Percentiles rank a stretch among this genome's conserved stretches.
Evolutionary conservation across 2,888 invertebrate species (phyloP).

Genomic region (Ypsolopha scabrella): DNA sequence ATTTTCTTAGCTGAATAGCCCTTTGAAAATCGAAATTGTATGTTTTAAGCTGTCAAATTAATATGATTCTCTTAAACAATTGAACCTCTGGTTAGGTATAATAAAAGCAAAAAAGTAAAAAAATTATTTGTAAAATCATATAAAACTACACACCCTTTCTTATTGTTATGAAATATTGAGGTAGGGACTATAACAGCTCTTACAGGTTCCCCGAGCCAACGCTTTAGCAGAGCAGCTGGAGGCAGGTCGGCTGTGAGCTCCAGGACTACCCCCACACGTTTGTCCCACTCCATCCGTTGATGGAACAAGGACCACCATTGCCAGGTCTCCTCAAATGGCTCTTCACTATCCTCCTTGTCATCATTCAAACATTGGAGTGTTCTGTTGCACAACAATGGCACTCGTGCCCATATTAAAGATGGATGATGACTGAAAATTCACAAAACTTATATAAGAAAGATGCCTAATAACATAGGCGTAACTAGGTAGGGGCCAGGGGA

Average conservation of each 20-base stretch:
- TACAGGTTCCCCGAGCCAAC: constrained; percentile 97
- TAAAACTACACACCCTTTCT: constrained; percentile 80
- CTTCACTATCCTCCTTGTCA: constrained; percentile 48
- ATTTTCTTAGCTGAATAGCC: no score
- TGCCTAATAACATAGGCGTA: no score
- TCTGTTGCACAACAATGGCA: constrained; percentile 71
- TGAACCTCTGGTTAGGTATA: no score
- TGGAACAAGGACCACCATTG: constrained; percentile 85
- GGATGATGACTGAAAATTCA: constrained; percentile 42
- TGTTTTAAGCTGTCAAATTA: no score
- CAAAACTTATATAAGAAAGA: constrained; percentile 1
- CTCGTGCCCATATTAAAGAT: constrained; percentile 74
- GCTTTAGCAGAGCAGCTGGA: constrained; percentile 73
- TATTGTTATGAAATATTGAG: constrained; percentile 87
- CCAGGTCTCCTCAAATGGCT: constrained; percentile 77
- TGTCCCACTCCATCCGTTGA: constrained; percentile 64
- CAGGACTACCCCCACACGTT: constrained; percentile 78
- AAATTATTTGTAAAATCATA: neutral
- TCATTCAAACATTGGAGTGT: constrained; percentile 25
- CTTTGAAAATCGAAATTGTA: no score
- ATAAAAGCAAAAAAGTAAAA: no score
- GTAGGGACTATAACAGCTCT: constrained; percentile 87
- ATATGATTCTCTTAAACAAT: no score
- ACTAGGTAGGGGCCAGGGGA: no score
- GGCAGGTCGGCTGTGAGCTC: constrained; percentile 87